Percentiles rank a stretch among this genome's conserved stretches.
These are phyloP conservation scores for Aquatica leii DNA, from an alignment of 2,888 invertebrate genomes.

Conservation along the genomic window DNA sequence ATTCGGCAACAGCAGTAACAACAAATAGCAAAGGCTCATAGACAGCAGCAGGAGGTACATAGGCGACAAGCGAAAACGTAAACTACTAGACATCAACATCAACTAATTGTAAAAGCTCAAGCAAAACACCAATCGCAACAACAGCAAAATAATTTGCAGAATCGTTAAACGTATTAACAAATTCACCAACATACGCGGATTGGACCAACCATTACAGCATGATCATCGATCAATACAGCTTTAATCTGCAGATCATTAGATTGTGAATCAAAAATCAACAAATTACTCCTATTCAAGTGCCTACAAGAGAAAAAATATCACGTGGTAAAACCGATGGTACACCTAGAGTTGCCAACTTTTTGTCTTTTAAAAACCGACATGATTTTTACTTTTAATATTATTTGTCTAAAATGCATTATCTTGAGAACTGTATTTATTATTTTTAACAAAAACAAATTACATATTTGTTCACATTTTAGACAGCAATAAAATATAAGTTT, in stretches of 20 bases:
- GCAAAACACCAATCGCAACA: constrained; percentile 61
- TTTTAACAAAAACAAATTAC: too few species aligned
- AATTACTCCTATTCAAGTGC: constrained; percentile 56
- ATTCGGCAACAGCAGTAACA: constrained; percentile 53
- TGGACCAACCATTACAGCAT: constrained; percentile 27
- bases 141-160: constrained; percentile 56
- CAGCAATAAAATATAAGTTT: too few species aligned
- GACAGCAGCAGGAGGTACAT: constrained; percentile 49
- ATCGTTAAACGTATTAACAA: constrained; percentile 36
- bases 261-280: constrained; percentile 47
- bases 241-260: too few species aligned
- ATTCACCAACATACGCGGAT: constrained; percentile 38
- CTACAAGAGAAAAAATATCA: constrained; percentile 74
- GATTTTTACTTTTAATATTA: too few species aligned
- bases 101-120: constrained; percentile 55
- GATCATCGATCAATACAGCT: too few species aligned
- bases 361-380: too few species aligned
- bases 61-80: constrained; percentile 48
- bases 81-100: constrained; percentile 44
- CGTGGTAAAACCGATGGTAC: constrained; percentile 79
- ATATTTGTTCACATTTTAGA: too few species aligned
- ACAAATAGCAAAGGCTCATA: constrained; percentile 45
- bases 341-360: too few species aligned
- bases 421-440: too few species aligned
- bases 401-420: too few species aligned